Evolutionary conservation across 1,140 invertebrate genomes (phyloP).

Genomic region (Sitodiplosis mosellana): DNA sequence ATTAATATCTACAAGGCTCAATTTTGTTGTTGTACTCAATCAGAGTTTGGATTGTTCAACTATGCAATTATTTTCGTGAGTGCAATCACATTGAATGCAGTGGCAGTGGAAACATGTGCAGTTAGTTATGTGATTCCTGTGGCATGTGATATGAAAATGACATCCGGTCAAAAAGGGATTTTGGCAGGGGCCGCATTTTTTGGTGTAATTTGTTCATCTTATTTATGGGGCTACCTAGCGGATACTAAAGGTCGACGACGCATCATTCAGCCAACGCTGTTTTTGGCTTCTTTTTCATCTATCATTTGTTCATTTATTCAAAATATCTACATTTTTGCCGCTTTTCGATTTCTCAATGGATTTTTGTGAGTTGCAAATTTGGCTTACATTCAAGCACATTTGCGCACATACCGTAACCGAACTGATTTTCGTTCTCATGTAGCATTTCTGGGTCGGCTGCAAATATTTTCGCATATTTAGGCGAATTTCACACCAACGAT

Average conservation of each 20-base stretch:
- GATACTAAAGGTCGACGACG: conserved; percentile 49
- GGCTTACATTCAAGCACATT: not conserved
- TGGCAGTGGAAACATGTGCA: conserved; percentile 39
- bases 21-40: too few species aligned
- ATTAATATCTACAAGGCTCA: too few species aligned
- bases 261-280: conserved; percentile 30
- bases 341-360: conserved; percentile 9
- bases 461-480: conserved; percentile 14
- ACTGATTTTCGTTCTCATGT: not conserved
- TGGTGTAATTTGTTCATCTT: conserved; percentile 28
- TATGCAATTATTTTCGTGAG: conserved; percentile 33
- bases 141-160: conserved; percentile 42
- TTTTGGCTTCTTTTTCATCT: conserved; percentile 6
- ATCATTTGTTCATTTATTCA: conserved; percentile 7
- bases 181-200: conserved; percentile 15
- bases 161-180: conserved; percentile 36
- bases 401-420: not conserved
- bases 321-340: conserved; percentile 7
- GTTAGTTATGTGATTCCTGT: conserved; percentile 44
- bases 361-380: conserved; percentile 9
- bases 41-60: conserved; percentile 40
- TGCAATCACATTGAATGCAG: conserved; percentile 31
- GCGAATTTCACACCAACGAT: conserved; percentile 14
- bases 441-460: conserved; percentile 12
- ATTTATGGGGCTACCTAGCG: conserved; percentile 56